Evolutionary conservation across 1,140 invertebrate genomes (phyloP), one percentile per base, ranked within the genome.

Genomic region (Habropoda laboriosa): DNA sequence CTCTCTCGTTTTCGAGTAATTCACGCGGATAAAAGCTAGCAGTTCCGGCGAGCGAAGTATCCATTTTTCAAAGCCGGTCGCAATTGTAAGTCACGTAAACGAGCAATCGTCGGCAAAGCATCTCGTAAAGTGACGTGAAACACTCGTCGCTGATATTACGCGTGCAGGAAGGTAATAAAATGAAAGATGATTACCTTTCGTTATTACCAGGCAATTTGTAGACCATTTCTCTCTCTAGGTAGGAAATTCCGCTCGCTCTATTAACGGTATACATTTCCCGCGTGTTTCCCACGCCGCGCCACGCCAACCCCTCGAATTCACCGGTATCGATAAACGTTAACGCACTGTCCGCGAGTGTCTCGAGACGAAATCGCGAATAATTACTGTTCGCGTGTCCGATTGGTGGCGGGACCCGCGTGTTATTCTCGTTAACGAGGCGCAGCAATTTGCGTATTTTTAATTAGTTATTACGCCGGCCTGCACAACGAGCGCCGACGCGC

Each of bases 381-480:
- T 73, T 79, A 66, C 51, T n/a, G 5, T 21, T 21, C 13, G 6
- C n/a, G 4, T 13, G 42, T 38, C 18, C 58, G 38, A 42, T 27
- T 16, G 27, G 13, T 7, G 0, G 1, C n/a, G 10, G 10, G 40
- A 38, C 13, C 5, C 42, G 24, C 13, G 51, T 35, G 67, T 51
- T 64, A 70, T 57, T 67, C 30, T 16, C 49, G 55, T 47, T 70
- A 73, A 79, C 76, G 76, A 72, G 57, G 47, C 58, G 68, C 77
- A 38, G 77, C 70, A 79, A 79, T 79, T 79, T 79, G 58, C 70
- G 77, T 79, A 67, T 81, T 88, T 89, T 89, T 88, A 81, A 89
- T 89, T 88, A 86, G 67, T 89, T 86, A 88, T 87, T 85, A 78
- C 58, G 75, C 79, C 35, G 80, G 27, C 27, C 27, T 30, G 49